These are phyloP conservation scores for Lamprotornis superbus DNA, from an alignment of 2,113 vertebrate genomes.

Conservation along the genomic window DNA sequence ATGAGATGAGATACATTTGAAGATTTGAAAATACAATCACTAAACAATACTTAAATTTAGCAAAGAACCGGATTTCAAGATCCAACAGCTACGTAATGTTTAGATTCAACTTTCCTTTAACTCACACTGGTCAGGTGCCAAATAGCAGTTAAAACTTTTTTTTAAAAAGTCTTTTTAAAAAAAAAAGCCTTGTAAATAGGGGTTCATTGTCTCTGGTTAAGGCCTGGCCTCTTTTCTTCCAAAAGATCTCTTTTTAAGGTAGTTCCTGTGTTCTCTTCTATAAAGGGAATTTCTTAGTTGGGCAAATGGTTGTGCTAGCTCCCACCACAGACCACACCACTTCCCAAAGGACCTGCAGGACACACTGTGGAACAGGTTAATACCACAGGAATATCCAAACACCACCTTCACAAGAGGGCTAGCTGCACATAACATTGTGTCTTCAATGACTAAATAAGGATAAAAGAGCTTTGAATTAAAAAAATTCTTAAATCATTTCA, in stretches of 20 bases:
- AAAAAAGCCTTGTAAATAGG: background rate
- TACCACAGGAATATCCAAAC: background rate
- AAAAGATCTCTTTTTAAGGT: background rate
- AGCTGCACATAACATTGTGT: fast-evolving
- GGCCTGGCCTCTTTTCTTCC: background rate
- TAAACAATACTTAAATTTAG: background rate
- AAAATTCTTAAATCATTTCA: background rate
- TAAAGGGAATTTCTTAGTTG: background rate
- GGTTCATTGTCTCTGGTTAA: background rate
- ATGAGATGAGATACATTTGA: background rate
- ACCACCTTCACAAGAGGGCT: background rate
- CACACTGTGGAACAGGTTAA: background rate
- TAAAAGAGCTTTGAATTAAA: background rate
- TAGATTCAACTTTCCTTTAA: background rate
- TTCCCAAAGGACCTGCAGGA: background rate
- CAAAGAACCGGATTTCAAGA: background rate
- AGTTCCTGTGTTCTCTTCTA: background rate
- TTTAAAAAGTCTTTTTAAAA: background rate
- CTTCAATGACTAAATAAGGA: background rate
- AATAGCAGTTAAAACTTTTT: background rate
- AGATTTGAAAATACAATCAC: background rate
- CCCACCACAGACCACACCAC: background rate
- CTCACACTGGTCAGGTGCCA: background rate
- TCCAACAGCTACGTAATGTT: background rate
- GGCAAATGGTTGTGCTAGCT: background rate